Percentiles rank a stretch among this genome's conserved stretches.
Conservation (phyloP, 2,888 invertebrate genomes). For the Xanthorhoe designata region DNA sequence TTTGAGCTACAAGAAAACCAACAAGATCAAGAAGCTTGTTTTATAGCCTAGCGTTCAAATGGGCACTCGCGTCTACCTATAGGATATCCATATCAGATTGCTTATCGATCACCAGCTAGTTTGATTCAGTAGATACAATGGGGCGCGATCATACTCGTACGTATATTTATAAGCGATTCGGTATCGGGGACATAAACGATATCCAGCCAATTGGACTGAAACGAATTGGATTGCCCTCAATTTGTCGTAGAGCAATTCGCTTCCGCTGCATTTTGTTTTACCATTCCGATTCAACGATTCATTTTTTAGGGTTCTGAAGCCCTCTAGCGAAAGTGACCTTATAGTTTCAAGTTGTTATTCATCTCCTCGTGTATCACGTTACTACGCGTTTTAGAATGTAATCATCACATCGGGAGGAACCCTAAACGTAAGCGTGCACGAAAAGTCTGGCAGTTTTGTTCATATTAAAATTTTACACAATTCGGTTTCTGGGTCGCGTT, state of each 20-base stretch:
- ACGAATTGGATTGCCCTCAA: constrained; percentile 84
- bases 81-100: constrained; percentile 50
- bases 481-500: constrained; percentile 37
- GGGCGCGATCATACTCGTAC: constrained; percentile 53
- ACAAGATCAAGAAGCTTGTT: too few relatives aligned
- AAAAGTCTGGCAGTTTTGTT: constrained; percentile 22
- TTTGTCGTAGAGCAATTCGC: constrained; percentile 73
- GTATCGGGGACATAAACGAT: constrained; percentile 79
- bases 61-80: constrained; percentile 31
- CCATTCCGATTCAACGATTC: constrained; percentile 58
- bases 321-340: neutral
- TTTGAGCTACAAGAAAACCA: neutral
- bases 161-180: constrained; percentile 61
- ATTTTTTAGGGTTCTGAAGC: constrained; percentile 43
- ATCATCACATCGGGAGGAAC: neutral
- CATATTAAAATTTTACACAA: constrained; percentile 48
- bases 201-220: constrained; percentile 83
- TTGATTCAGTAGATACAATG: constrained; percentile 65
- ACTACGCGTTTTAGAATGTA: neutral
- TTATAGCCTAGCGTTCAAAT: constrained; percentile 22
- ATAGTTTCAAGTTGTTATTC: neutral
- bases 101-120: constrained; percentile 63
- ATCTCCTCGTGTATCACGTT: neutral
- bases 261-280: constrained; percentile 78
- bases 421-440: neutral